phyloP scores from a whole-genome alignment of 2,888 invertebrate genomes.

The Volucella zonaria region DNA sequence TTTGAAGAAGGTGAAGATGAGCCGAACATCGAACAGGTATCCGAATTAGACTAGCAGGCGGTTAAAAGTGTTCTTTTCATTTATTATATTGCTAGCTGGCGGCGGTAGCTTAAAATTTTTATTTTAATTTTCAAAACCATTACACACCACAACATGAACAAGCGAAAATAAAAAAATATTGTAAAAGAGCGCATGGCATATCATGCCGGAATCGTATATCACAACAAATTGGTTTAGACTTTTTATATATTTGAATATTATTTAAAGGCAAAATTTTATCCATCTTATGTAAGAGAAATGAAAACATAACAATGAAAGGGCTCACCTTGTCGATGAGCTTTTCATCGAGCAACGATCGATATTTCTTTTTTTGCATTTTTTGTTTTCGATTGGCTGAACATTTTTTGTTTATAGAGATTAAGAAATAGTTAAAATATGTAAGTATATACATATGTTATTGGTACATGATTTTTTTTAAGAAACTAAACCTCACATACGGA shows the following conservation, averaged over 20 bases:
- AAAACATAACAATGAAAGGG: background rate
- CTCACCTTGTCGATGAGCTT: background rate
- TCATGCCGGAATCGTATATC: constrained; percentile 26
- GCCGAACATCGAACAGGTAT: constrained; percentile 55
- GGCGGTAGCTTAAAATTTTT: constrained; percentile 24
- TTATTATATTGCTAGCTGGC: constrained; percentile 49
- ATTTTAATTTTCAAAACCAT: constrained; percentile 17
- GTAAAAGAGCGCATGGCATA: constrained; percentile 25
- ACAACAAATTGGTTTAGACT: background rate
- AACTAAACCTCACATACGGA: too few species aligned
- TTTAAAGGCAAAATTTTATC: too few species aligned
- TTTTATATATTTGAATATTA: background rate
- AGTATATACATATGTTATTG: too few species aligned
- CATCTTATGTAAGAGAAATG: too few species aligned
- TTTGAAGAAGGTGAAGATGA: constrained; percentile 80
- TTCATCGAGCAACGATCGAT: background rate
- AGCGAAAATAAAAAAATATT: constrained; percentile 40
- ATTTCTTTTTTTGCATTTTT: too few species aligned
- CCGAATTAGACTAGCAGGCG: constrained; percentile 78
- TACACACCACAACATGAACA: constrained; percentile 59
- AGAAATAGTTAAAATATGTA: too few species aligned
- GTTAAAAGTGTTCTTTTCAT: constrained; percentile 37
- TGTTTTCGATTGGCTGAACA: too few species aligned
- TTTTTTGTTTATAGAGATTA: too few species aligned
- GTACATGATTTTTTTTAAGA: too few species aligned